Base-by-base conservation (phyloP, 2,888 invertebrate species). In the Venustoraphidia nigricollis region DNA sequence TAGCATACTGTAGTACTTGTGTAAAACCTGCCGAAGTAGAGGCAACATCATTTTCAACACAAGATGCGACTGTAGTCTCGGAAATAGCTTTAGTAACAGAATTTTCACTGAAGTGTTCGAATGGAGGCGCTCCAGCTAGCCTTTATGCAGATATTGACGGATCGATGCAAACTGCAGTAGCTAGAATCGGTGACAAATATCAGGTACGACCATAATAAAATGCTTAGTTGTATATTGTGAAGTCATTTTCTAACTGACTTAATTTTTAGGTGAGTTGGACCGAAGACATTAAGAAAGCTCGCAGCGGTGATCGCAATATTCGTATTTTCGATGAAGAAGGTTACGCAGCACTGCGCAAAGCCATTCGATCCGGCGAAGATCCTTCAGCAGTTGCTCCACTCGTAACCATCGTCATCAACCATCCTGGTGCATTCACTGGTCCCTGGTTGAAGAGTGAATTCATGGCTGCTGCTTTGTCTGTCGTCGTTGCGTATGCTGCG, bases 391-490 rank as follows among this genome's bases (percentile, higher is more conserved):
- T 88, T 5, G 77, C 81, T 54, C 78, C 85, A 1, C 66, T 91
- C 4, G 76, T 82, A 49, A 79, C 81, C 35, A 76, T 92, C 17
- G 73, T 77, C 43, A 67, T 90, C 9, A 75, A 79, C 55, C 83
- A 88, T 58, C 76, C 81, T 47, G 81, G 85, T 61, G 84, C 92
- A 45, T 94, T 90, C 71, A 83, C 80, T 52, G 95, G 95, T 1
- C 92, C 92, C 3, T 87, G 88, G 84, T 77, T 95, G 47, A 92
- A 92, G 66, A 91, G 92, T 1, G 94, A 95, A 70, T 78, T 92
- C 38, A 70, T 95, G 45, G 95, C 94, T 9, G 84, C 87, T 6
- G 69, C 79, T 10, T 66, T 87, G 2, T 84, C 90, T 2, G 73
- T 83, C 52, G 64, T 85, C 11, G 79, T 94, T 9, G 89, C 88